These are phyloP conservation scores for Galemys pyrenaicus DNA, from an alignment of 2,113 vertebrate genomes.

Conservation along the genomic window DNA sequence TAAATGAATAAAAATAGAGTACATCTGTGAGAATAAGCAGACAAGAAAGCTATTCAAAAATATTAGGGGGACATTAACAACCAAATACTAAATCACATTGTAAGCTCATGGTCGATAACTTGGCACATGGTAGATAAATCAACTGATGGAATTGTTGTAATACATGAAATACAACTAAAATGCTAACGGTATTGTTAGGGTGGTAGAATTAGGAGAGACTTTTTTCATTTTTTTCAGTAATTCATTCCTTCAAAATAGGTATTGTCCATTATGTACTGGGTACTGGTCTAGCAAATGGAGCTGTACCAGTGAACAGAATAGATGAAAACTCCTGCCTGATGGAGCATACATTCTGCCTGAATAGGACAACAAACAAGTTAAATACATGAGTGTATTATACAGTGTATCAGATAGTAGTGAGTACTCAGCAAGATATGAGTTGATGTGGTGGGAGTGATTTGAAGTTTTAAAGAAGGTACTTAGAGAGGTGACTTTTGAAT, in stretches of 20 bases:
- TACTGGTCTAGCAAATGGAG: not conserved
- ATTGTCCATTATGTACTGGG: not conserved
- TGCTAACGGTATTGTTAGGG: not conserved
- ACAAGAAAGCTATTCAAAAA: conserved; percentile 11
- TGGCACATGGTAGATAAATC: conserved; percentile 19
- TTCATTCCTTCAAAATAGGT: not conserved
- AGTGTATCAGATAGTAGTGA: not conserved
- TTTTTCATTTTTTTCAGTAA: conserved; percentile 17
- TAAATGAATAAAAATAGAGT: no score
- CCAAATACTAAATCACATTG: not conserved
- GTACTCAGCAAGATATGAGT: not conserved
- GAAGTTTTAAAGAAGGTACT: not conserved
- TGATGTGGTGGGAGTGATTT: not conserved
- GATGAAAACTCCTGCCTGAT: not conserved
- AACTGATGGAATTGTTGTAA: not conserved
- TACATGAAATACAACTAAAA: not conserved
- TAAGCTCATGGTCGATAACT: not conserved
- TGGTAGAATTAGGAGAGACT: not conserved
- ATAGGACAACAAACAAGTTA: not conserved
- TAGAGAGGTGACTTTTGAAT: not conserved
- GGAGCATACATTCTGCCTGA: not conserved
- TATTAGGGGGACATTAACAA: not conserved
- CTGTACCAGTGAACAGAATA: not conserved
- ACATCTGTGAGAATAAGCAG: not conserved
- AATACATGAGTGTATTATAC: not conserved